Evolutionary conservation across 1,140 invertebrate species (phyloP), one percentile per base, ranked within the genome.

Genomic region (Mercenaria mercenaria): DNA sequence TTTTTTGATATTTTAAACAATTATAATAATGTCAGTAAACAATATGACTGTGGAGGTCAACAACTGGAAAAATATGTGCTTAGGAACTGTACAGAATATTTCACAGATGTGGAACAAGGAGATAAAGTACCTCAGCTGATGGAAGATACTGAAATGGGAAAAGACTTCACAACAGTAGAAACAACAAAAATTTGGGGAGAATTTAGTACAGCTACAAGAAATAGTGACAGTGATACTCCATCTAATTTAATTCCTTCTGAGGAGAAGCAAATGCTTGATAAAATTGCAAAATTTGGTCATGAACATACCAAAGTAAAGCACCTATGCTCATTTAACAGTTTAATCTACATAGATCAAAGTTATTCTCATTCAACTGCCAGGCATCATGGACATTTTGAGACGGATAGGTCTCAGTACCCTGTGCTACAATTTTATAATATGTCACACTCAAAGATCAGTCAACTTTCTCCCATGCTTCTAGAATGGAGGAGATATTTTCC

Each of bases 11-110:
- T 72, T 11, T 29, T 88, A n/a, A 85, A 67, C 32, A 43, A 59
- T 41, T 56, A 29, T 61, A 20, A 72, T 41, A 89, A 88, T 32
- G 67, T 88, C n/a, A 92, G 84, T 47, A 88, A 83, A 61, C 81
- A 91, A 3, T 93, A 86, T 72, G 90, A 92, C 15, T 93, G 92
- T 77, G 91, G 92, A 29, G 88, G 91, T 26, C 82, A 87, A 67
- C 20, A 32, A 15, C n/a, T 89, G 26, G 80, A 89, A 37, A 59
- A 50, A 43, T 76, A 52, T 41, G 67, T 89, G 1, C 37, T 74
- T 18, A 72, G 88, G 47, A 89, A 89, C 26, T 61, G 67, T 34
- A 88, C 86, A n/a, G 34, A 26, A 67, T n/a, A 39, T 6, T 50
- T 69, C 47, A 69, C 3, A n/a, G 34, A 69, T 61, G 0, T 29